Evolutionary conservation across 2,113 vertebrate species (phyloP).

Genomic region (Microcebus griseorufus): DNA sequence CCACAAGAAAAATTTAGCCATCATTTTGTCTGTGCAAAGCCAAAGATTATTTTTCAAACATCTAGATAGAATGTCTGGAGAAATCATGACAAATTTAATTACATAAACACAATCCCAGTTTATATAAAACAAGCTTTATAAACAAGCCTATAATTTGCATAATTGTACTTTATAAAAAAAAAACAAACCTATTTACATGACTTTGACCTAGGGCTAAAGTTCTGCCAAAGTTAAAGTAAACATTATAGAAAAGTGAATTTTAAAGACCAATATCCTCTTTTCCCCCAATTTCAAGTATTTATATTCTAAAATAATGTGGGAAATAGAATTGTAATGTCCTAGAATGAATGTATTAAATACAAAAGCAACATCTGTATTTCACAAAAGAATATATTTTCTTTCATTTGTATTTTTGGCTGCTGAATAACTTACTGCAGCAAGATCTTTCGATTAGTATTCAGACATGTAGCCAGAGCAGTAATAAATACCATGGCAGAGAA

Average conservation of each 20-base stretch:
- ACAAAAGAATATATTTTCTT: conserved; percentile 64
- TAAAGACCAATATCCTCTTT: not conserved
- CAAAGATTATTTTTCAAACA: conserved; percentile 25
- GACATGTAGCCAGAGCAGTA: conserved; percentile 13
- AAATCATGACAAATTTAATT: conserved; percentile 56
- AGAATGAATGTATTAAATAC: conserved; percentile 44
- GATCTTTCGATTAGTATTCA: conserved; percentile 61
- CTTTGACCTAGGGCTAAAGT: conserved; percentile 52
- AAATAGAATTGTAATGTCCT: conserved; percentile 5
- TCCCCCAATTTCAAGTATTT: not conserved
- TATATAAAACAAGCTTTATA: conserved; percentile 64
- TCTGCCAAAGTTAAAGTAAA: conserved; percentile 61
- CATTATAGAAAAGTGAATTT: conserved; percentile 49
- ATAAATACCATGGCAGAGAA: conserved; percentile 37
- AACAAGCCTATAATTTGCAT: conserved; percentile 68
- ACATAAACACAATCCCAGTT: conserved; percentile 55
- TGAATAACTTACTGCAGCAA: conserved; percentile 43
- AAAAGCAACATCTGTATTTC: conserved; percentile 61
- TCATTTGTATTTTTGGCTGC: conserved; percentile 53
- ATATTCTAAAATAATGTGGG: conserved; percentile 43
- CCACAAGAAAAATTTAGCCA: not conserved
- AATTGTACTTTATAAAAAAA: conserved; percentile 54
- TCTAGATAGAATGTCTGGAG: conserved; percentile 33
- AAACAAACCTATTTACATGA: conserved; percentile 58
- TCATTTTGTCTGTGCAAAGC: not conserved